Evolutionary conservation across 2,113 vertebrate species (phyloP), one percentile per base, ranked within the genome.

Genomic region (Sula dactylatra): DNA sequence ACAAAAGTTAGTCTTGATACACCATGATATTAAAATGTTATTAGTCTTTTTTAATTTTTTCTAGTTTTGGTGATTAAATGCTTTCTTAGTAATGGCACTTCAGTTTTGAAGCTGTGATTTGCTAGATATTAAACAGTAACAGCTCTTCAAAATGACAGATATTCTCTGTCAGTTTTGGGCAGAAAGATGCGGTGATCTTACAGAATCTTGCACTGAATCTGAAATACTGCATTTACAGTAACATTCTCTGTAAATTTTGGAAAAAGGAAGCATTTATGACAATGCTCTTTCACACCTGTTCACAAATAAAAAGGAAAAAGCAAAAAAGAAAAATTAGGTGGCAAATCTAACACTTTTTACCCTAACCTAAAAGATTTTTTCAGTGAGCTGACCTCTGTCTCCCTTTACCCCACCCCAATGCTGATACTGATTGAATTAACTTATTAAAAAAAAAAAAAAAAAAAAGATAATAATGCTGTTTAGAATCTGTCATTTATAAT

Each of bases 401-500:
- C 34, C 27, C 13, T 61, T 88, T 79, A 73, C 15, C 5, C n/a
- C 13, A 45, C 13, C 11, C 26, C 65, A 84, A 55, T 29, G 20
- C 14, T 59, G 59, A 80, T 13, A 42, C 49, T 80, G 72, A 93
- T 87, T 91, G n/a, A 96, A 91, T 94, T 90, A 87, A 2, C 12
- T 78, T 66, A 92, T 62, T 80, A 56, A 82, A 70, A 92, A 64
- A 94, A 61, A 7, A n/a, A 45, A 38, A 38, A 34, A 61, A 58
- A 54, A 50, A 45, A 29, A 72, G 3, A 64, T 13, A 88, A 93
- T 73, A 58, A 66, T 61, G 8, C 24, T 90, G 70, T 84, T 95
- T 89, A 73, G 62, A 89, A 85, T 85, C 49, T 94, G 89, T 96
- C 87, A 70, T 90, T 94, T 91, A 54, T 59, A 93, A 97, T 97